Evolutionary conservation across 2,888 invertebrate species (phyloP).

Genomic region (Frankliniella fusca): DNA sequence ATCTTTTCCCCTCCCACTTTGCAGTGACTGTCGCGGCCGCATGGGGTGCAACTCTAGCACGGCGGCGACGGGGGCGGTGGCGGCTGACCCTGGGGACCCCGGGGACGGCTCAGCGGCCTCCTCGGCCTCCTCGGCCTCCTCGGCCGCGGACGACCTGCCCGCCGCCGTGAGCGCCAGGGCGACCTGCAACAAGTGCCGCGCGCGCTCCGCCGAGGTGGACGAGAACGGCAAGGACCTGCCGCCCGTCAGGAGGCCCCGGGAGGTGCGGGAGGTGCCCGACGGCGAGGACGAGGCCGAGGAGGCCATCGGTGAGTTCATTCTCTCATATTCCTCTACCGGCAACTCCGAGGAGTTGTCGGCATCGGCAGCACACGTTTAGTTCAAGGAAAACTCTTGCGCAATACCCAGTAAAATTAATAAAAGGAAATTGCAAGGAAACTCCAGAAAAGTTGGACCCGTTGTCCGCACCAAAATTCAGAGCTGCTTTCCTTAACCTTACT

Average conservation of each 20-base stretch:
- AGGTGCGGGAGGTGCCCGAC: slow-evolving; percentile 16
- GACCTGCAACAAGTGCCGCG: not conserved
- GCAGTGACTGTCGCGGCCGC: not conserved
- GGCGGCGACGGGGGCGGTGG: not conserved
- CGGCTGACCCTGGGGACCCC: not conserved
- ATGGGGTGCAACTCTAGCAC: slow-evolving; percentile 19
- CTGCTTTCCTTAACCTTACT: too few relatives aligned
- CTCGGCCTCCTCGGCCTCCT: not conserved
- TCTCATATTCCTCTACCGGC: not conserved
- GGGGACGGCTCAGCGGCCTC: not conserved
- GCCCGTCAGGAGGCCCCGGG: not conserved
- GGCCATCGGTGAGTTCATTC: not conserved
- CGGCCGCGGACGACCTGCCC: not conserved
- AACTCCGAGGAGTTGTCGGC: not conserved
- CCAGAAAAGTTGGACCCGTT: too few relatives aligned
- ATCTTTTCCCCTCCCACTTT: not conserved
- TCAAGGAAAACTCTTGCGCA: too few relatives aligned
- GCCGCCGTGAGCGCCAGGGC: not conserved
- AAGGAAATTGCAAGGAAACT: too few relatives aligned
- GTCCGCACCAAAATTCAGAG: too few relatives aligned
- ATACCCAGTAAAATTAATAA: too few relatives aligned
- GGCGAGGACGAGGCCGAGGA: slow-evolving; percentile 18
- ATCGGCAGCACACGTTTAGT: too few relatives aligned
- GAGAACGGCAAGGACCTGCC: slow-evolving; percentile 14
- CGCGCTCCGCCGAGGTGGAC: not conserved